Evolutionary conservation across 2,888 invertebrate genomes (phyloP).

Genomic region (Flexamia atlantica): DNA sequence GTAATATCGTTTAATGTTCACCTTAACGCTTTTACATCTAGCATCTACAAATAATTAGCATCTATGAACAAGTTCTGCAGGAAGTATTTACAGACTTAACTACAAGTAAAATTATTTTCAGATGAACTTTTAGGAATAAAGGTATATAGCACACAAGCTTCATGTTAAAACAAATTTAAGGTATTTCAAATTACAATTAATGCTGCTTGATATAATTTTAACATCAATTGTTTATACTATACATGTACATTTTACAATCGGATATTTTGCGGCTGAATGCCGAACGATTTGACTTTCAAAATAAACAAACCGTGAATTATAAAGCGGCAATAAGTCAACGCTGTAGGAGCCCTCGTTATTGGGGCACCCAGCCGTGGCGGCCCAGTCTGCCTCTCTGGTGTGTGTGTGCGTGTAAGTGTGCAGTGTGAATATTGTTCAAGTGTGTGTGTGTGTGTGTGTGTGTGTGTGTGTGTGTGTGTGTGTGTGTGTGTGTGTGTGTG

Average conservation of each 20-base stretch:
- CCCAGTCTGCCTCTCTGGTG: neutral
- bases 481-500: neutral
- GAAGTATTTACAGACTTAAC: too few relatives aligned
- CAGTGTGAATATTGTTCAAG: constrained; percentile 4
- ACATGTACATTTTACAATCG: neutral
- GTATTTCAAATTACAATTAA: too few relatives aligned
- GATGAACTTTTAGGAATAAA: too few relatives aligned
- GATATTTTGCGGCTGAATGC: neutral
- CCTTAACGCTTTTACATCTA: too few relatives aligned
- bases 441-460: constrained; percentile 28
- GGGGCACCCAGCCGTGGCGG: constrained; percentile 6
- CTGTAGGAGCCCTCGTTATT: neutral
- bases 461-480: neutral
- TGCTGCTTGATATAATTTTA: too few relatives aligned
- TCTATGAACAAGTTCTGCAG: too few relatives aligned
- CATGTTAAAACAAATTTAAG: too few relatives aligned
- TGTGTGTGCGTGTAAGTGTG: neutral
- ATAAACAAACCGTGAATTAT: neutral
- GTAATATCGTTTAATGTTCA: too few relatives aligned
- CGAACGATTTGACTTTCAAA: neutral
- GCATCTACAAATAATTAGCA: too few relatives aligned
- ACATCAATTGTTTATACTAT: too few relatives aligned
- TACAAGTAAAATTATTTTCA: too few relatives aligned
- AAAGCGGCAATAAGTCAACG: neutral
- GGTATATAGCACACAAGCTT: too few relatives aligned